Base-by-base conservation (phyloP, 1,140 invertebrate species). In the Caerostris darwini region DNA sequence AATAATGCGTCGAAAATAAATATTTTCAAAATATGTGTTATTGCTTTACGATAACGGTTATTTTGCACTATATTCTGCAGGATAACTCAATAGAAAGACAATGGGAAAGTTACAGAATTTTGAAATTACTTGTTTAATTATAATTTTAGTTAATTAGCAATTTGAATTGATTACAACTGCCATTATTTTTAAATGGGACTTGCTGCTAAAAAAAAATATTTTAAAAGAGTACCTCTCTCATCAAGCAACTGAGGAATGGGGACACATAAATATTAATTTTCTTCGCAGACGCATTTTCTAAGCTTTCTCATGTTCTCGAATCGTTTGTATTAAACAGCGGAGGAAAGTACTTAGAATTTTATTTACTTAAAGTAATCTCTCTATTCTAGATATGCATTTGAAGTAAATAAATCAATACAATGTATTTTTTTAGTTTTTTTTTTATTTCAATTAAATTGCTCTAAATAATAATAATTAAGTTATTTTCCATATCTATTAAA, bases 91-190 rank as follows among this genome's bases (percentile, higher is more conserved):
- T n/a, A 83, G n/a, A 56, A 3, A 57, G 56, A 56, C 82, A 83
- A 7, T 83, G 82, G 82, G 82, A 58, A 83, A 83, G 34, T 34
- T n/a, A 17, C 54, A 56, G 56, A 77, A 53, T n/a, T 83, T 83
- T n/a, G 5, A 57, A 83, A 58, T 83, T n/a, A 83, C 54, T n/a
- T 57, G 53, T 56, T 83, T 83, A 57, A 83, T 83, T 83, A 83
- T 56, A 58, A 83, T 82, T 82, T 82, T 82, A 82, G 77, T 82
- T 82, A 82, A 82, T 83, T 83, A 57, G 54, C n/a, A 19, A 56
- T 58, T 83, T 56, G 17, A 83, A 83, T 83, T 12, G 56, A 83
- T 56, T 83, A 6, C 7, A 57, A 57, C 14, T 34, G 82, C 54
- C 82, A 57, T 83, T 83, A 83, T 58, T 83, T 83, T 83, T 83